phyloP scores from a whole-genome alignment of 2,888 invertebrate species.

The Rotaria sp. region DNA sequence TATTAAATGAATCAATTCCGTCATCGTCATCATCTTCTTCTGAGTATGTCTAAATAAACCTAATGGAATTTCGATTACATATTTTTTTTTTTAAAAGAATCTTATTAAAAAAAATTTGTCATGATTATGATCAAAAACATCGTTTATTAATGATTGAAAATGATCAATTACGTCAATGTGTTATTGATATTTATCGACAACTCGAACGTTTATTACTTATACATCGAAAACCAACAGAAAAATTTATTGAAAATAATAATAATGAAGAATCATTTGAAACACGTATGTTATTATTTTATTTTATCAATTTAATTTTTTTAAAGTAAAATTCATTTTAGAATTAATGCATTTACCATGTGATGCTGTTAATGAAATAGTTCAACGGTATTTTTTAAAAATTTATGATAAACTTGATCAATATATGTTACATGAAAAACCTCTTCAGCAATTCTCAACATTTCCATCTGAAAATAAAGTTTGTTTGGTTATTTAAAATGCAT shows the following conservation, averaged over 20 bases:
- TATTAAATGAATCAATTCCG: neutral
- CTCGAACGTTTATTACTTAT: neutral
- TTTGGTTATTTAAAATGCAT: neutral
- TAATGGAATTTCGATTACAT: neutral
- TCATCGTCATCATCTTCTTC: neutral
- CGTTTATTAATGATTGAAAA: slow-evolving; percentile 24
- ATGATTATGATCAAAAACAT: slow-evolving; percentile 27
- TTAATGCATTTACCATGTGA: neutral
- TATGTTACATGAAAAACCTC: neutral
- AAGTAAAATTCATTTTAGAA: neutral
- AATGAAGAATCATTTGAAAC: slow-evolving; percentile 23
- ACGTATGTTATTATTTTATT: neutral
- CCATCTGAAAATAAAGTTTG: neutral
- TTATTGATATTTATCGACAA: neutral
- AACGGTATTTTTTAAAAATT: neutral
- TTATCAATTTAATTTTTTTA: neutral
- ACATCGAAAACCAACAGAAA: neutral
- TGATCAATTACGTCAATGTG: slow-evolving; percentile 23
- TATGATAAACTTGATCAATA: neutral
- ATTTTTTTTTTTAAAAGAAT: neutral
- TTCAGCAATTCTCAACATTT: neutral
- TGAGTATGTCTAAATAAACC: neutral
- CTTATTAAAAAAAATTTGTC: neutral
- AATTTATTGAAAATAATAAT: neutral
- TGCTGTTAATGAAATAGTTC: slow-evolving; percentile 18